Conservation (phyloP, 2,113 vertebrate genomes). For the Butastur rufipennis region DNA sequence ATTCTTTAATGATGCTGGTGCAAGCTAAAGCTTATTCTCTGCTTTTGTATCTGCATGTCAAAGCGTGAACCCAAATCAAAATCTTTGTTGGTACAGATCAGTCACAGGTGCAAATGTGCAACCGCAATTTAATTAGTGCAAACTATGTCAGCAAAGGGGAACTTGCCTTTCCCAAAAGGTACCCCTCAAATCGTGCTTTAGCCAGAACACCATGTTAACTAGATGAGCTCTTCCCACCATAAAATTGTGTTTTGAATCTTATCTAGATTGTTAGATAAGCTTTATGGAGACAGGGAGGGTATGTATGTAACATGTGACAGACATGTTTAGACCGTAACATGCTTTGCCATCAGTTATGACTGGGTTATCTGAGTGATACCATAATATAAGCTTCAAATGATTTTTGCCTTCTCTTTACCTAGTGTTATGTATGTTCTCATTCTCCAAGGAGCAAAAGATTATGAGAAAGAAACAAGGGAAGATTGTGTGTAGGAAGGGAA, state of each 20-base stretch:
- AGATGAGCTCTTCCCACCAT: neutral
- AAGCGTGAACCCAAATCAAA: neutral
- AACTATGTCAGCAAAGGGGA: neutral
- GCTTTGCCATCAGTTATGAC: neutral
- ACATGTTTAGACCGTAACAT: neutral
- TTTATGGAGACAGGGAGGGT: neutral
- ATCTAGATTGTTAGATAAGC: neutral
- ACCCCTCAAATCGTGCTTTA: neutral
- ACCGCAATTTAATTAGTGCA: neutral
- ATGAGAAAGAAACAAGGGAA: neutral
- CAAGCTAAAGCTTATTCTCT: neutral
- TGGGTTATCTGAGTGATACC: neutral
- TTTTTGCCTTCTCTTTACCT: neutral
- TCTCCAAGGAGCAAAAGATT: neutral
- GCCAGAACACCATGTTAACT: neutral
- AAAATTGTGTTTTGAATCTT: neutral
- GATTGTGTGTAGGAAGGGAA: neutral
- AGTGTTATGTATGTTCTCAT: neutral
- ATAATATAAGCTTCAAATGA: neutral
- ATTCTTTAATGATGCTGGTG: neutral
- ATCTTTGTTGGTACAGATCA: neutral
- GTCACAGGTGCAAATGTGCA: neutral
- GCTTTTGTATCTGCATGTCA: neutral
- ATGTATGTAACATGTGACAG: neutral
- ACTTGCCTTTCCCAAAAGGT: neutral